Evolutionary conservation across 2,888 invertebrate genomes (phyloP), one percentile per base, ranked within the genome.

Genomic region (Podotricha telesiphe): DNA sequence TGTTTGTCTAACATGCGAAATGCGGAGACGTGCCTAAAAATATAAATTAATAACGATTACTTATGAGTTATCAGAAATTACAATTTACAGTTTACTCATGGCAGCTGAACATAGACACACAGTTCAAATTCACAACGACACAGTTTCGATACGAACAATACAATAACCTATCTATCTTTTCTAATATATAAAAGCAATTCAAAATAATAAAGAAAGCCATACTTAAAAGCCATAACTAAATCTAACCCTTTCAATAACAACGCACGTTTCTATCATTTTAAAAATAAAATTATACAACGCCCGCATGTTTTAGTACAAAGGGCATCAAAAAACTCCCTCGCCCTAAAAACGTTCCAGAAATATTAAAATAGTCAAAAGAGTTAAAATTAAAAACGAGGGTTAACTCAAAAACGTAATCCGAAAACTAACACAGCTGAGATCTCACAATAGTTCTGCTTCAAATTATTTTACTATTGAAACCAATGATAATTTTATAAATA

Each of bases 341-440:
- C 89, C 89, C 89, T 68, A 86, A 59, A 51, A 85, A 79, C 83
- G 84, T 87, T 87, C 87, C 86, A 87, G 84, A 91, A 91, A 90
- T 92, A 92, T 92, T 93, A 91, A 92, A 93, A 92, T 89, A 90
- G 89, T 89, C 86, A 90, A 92, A 92, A 91, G 92, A 91, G 92
- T 92, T 93, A 90, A 92, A 92, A 88, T 89, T 92, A 88, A 92
- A 91, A 88, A 79, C 83, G 83, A 87, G 89, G 89, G 88, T 86
- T 83, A 79, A 77, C 75, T 81, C 80, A 83, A 86, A 82, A 79
- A 78, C 77, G 77, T 91, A 90, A 92, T 89, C 90, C 87, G 82
- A 85, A 87, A 86, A 87, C 88, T 84, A 90, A 91, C 91, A 89
- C 92, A 93, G 92, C 92, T 92, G 92, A 88, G 79, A 76, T 82